Percentiles rank a stretch among this genome's conserved stretches.
phyloP scores from a whole-genome alignment of 2,888 invertebrate genomes.

The Xanthorhoe spadicearia region DNA sequence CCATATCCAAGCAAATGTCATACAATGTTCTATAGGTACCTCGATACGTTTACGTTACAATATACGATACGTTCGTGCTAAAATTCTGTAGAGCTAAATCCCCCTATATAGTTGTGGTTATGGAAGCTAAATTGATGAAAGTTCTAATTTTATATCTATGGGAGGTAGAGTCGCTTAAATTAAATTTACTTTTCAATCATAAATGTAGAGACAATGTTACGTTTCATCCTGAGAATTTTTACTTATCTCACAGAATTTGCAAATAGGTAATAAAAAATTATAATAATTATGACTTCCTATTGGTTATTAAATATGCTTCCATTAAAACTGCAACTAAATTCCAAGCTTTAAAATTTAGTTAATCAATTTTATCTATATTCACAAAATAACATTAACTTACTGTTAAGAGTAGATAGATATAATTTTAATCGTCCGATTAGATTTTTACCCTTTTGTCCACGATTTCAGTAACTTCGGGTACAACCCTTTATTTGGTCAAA shows the following conservation, averaged over 20 bases:
- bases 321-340: constrained; percentile 29
- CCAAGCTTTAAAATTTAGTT: constrained; percentile 34
- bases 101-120: constrained; percentile 24
- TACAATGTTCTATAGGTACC: not conserved
- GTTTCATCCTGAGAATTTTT: too few species aligned
- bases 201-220: too few species aligned
- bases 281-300: not conserved
- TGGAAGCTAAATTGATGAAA: not conserved
- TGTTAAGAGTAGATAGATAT: not conserved
- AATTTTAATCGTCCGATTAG: constrained; percentile 28
- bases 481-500: constrained; percentile 5
- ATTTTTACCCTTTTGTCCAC: constrained; percentile 20
- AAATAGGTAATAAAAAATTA: too few species aligned
- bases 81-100: constrained; percentile 1
- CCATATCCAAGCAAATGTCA: not conserved
- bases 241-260: too few species aligned
- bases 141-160: not conserved
- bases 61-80: not conserved
- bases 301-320: not conserved
- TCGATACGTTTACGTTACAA: not conserved
- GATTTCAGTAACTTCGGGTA: constrained; percentile 10
- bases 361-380: constrained; percentile 4
- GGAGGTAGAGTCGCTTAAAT: not conserved
- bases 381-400: constrained; percentile 4
- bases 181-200: not conserved